phyloP scores from a whole-genome alignment of 2,113 vertebrate species.

The Himantopus leucocephalus region DNA sequence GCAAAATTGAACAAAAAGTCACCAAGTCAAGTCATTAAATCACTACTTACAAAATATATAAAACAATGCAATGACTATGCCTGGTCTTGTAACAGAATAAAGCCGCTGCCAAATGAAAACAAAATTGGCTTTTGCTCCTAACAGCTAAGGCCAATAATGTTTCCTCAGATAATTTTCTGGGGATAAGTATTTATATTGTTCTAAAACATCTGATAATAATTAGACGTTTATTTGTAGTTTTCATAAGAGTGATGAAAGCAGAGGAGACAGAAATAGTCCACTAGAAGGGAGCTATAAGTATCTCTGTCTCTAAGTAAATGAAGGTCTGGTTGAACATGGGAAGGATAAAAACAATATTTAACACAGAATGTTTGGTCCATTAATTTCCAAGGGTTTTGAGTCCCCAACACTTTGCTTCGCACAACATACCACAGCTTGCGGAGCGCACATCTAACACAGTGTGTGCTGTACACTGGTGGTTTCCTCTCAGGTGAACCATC shows the following conservation, averaged over 20 bases:
- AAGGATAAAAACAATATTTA: background rate
- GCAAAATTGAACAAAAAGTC: background rate
- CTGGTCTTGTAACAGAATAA: constrained; percentile 11
- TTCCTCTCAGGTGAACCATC: background rate
- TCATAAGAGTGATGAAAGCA: constrained; percentile 27
- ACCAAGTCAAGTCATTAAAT: background rate
- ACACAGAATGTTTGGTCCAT: background rate
- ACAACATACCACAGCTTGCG: background rate
- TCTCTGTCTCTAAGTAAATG: constrained; percentile 29
- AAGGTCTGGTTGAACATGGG: background rate
- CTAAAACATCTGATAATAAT: constrained; percentile 85
- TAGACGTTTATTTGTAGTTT: constrained; percentile 79
- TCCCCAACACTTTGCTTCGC: background rate
- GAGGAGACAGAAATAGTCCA: constrained; percentile 38
- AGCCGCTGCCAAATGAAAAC: constrained; percentile 54
- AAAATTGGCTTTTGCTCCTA: constrained; percentile 63
- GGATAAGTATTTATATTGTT: constrained; percentile 74
- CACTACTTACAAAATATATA: background rate
- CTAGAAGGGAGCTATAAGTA: constrained; percentile 5
- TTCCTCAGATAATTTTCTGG: constrained; percentile 72
- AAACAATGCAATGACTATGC: background rate
- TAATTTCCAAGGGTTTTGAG: background rate
- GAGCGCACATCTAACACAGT: background rate
- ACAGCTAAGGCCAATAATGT: constrained; percentile 59
- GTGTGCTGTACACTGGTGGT: background rate